Evolutionary conservation across 2,888 invertebrate genomes (phyloP), one percentile per base, ranked within the genome.

Genomic region (Noctuana brunneofusca): DNA sequence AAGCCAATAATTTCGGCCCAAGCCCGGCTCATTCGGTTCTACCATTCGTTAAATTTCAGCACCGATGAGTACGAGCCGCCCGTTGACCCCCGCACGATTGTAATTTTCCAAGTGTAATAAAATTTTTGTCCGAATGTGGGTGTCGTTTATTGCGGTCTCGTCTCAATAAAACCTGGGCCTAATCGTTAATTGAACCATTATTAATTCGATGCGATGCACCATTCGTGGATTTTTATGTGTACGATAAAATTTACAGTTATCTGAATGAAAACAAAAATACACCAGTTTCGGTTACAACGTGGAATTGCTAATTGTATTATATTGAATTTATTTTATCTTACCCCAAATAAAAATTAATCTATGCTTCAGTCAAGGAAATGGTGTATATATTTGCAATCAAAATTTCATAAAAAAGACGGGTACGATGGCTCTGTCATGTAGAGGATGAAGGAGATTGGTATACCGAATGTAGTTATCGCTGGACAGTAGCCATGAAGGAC

Each of bases 101-200:
- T 55, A 60, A 60, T 60, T 55, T 55, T 35, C 54, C 24, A 55
- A 38, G 55, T 49, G 38, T 38, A 62, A 55, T 58, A 55, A 55
- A 62, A 14, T 55, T 62, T 43, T 55, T 62, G 54, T 62, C 9
- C 35, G 49, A n/a, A 24, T 55, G 55, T 55, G 62, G 62, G 62
- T 55, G 55, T 62, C 55, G 16, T 62, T 62, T 62, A 62, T 55
- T 55, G 49, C 24, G 62, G 62, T 55, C 20, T 24, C 60, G 43
- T 48, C 53, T 62, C 49, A 49, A 55, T 56, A 56, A 55, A 56
- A 56, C 41, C 41, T 63, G 50, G 8, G 20, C 41, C 38, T 63
- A 56, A 56, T 63, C 56, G 50, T 56, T 56, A 22, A 49, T 50
- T 41, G 62, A 41, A 50, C 48, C 56, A 63, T 63, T 63, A 63